Percentiles rank a stretch among this genome's conserved stretches.
phyloP scores from a whole-genome alignment of 2,113 vertebrate species.

The Oryzias woworae region DNA sequence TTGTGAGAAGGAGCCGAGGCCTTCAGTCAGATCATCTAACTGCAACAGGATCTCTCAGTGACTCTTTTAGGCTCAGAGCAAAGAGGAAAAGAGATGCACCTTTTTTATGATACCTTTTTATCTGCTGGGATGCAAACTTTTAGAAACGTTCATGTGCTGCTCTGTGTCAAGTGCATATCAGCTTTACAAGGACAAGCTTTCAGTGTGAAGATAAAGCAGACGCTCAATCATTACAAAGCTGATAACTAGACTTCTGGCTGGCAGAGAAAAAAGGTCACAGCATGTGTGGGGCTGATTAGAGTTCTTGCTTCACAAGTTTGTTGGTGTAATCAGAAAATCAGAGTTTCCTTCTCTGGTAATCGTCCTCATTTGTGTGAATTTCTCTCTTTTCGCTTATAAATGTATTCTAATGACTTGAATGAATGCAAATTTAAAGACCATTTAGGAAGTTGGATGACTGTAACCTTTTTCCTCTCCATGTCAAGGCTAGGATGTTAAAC shows the following conservation, averaged over 20 bases:
- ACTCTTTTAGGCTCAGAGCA: background rate
- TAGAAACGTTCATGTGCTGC: background rate
- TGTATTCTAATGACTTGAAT: too few relatives aligned
- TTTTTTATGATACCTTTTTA: too few relatives aligned
- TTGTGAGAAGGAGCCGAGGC: background rate
- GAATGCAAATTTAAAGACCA: too few relatives aligned
- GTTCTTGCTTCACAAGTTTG: too few relatives aligned
- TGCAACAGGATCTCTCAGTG: background rate
- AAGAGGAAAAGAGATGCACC: background rate
- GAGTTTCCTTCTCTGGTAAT: too few relatives aligned
- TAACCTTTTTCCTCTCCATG: too few relatives aligned
- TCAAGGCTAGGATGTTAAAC: too few relatives aligned
- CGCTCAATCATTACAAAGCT: background rate
- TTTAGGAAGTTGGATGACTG: too few relatives aligned
- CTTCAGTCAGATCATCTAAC: background rate
- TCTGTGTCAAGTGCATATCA: background rate
- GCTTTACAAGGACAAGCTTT: constrained; percentile 17
- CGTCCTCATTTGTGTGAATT: too few relatives aligned
- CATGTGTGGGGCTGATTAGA: background rate
- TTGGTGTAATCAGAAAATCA: too few relatives aligned
- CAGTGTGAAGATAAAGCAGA: constrained; percentile 1
- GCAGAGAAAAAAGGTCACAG: too few relatives aligned
- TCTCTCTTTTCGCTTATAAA: too few relatives aligned
- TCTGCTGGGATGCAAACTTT: background rate
- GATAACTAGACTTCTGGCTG: background rate